A percentile compares a stretch with the other conserved stretches of the same genome.
phyloP scores from a whole-genome alignment of 2,113 vertebrate species.

The Lamprotornis superbus region DNA sequence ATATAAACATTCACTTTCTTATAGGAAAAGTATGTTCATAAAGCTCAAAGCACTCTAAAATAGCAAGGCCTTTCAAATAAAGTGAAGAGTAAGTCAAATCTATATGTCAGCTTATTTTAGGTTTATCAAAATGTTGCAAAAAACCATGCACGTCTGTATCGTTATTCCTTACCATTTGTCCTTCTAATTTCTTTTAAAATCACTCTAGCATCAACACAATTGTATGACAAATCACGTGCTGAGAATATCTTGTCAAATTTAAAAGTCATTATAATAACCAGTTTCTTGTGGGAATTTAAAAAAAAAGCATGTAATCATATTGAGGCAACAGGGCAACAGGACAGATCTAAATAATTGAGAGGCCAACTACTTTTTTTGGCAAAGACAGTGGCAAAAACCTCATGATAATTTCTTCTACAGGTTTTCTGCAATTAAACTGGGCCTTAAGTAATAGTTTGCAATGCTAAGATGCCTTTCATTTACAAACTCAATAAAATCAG shows the following conservation, averaged over 20 bases:
- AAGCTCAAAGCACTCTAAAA: not conserved
- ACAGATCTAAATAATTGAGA: not conserved
- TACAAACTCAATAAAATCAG: slow-evolving; percentile 39
- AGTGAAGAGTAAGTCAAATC: not conserved
- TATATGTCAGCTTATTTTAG: not conserved
- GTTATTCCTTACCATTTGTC: not conserved
- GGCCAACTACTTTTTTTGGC: not conserved
- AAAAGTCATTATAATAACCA: not conserved
- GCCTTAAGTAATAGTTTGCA: not conserved
- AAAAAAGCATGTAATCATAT: not conserved
- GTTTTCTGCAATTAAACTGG: not conserved
- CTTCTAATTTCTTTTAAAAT: not conserved
- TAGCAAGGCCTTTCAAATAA: not conserved
- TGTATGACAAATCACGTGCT: not conserved
- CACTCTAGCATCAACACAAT: not conserved
- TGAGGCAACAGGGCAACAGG: not conserved
- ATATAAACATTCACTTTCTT: not conserved
- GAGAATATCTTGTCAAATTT: not conserved
- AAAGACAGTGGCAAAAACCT: slow-evolving; percentile 10
- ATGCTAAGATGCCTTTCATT: slow-evolving; percentile 7
- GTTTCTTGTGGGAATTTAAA: not conserved
- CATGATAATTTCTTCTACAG: not conserved
- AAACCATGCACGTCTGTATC: not conserved
- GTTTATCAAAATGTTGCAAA: not conserved
- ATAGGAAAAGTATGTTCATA: not conserved